Percentiles rank a stretch among this genome's conserved stretches.
Conservation (phyloP, 2,113 vertebrate genomes). For the Mastomys coucha region DNA sequence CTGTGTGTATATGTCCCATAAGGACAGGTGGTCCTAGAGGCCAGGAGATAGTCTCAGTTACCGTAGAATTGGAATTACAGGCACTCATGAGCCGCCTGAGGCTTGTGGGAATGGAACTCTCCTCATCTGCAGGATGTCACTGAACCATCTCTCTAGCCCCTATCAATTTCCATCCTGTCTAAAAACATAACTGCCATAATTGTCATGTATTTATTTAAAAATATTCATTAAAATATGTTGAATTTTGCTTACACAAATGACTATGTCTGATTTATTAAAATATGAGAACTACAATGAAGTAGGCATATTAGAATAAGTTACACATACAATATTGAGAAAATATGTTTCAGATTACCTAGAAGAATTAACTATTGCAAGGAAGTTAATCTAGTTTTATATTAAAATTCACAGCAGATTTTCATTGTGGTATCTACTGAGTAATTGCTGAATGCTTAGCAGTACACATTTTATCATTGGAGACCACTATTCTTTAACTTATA, state of each 20-base stretch:
- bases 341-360: not conserved
- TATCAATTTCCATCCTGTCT: no score
- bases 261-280: not conserved
- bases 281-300: not conserved
- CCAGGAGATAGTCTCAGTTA: not conserved
- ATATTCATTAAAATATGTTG: not conserved
- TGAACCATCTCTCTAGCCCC: no score
- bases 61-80: not conserved
- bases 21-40: no score
- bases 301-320: not conserved
- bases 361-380: not conserved
- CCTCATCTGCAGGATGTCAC: not conserved
- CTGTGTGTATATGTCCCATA: not conserved
- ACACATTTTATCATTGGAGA: not conserved
- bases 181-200: not conserved
- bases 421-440: not conserved
- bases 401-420: slow-evolving; percentile 8
- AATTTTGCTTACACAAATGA: not conserved
- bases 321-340: not conserved
- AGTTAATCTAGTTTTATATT: slow-evolving; percentile 6
- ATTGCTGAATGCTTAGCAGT: not conserved
- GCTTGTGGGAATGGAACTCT: no score
- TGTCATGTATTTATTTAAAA: slow-evolving; percentile 1
- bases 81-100: not conserved
- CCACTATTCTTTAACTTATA: not conserved